Evolutionary conservation across 2,797 vertebrate species (phyloP), one percentile per base, ranked within the genome.

Genomic region (Lithobates sylvaticus): DNA sequence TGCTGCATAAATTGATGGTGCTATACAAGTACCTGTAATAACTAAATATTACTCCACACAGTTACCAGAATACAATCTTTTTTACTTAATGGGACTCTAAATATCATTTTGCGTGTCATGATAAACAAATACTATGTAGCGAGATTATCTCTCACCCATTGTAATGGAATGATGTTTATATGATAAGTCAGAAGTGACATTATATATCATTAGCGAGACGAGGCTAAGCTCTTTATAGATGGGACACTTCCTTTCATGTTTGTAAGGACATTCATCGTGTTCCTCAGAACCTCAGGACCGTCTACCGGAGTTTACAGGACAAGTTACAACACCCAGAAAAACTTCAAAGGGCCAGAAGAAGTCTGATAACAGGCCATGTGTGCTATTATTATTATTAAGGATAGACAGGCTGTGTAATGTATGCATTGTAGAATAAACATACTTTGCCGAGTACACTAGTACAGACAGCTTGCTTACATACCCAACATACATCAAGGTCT

Each of bases 271-370:
- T 61, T 8, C 54, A 61, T 23, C 1, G 54, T 61, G 21, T 61
- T 61, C 54, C 21, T 58, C 54, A 58, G 50, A 58, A 7, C 21
- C 21, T 23, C 54, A 21, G 5, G 54, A 29, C 9, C 9, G 26
- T 1, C 3, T 58, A 21, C 29, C 12, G 18, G 9, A 73, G 47
- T 5, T 73, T 42, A 81, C 23, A 72, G 5, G 9, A 16, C 75
- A 70, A 54, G 54, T 67, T 5, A 44, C 61, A 67, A 75, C 23
- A 54, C 27, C 27, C 72, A 16, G 8, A 36, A 73, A 44, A 3
- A 78, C 76, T 42, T 85, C 34, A 73, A 78, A 84, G 69, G 1
- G 7, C 10, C 18, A 78, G 76, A 84, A 78, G 32, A 65, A 26
- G 44, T 5, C 74, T 42, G 83, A 84, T 84, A 84, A 75, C 21